phyloP scores from a whole-genome alignment of 2,888 invertebrate species.

The Pogonocherus hispidulus region DNA sequence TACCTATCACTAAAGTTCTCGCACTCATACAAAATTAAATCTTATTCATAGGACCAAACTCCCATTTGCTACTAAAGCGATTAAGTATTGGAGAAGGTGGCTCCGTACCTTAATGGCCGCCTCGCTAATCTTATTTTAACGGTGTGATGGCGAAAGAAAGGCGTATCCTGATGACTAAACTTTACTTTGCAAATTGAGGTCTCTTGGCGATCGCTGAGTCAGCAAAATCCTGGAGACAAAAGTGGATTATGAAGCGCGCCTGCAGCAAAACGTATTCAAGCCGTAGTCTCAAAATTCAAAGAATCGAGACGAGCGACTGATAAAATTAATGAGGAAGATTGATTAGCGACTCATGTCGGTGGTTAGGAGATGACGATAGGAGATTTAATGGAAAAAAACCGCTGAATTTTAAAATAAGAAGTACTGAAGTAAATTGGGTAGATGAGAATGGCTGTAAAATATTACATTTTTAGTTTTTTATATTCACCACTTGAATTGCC shows the following conservation, averaged over 20 bases:
- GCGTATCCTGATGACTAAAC: constrained; percentile 1
- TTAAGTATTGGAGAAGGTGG: too few relatives aligned
- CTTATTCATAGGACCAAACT: too few relatives aligned
- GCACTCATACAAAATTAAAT: too few relatives aligned
- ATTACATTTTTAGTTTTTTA: too few relatives aligned
- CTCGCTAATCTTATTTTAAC: background rate
- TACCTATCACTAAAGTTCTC: too few relatives aligned
- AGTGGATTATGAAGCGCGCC: background rate
- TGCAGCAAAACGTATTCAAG: background rate
- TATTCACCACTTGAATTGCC: too few relatives aligned
- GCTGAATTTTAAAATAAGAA: background rate
- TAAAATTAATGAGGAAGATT: constrained; percentile 3
- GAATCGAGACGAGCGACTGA: background rate
- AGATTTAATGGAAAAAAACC: background rate
- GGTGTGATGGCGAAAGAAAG: background rate
- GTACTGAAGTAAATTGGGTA: background rate
- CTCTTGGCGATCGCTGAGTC: background rate
- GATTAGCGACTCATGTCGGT: background rate
- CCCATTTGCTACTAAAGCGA: too few relatives aligned
- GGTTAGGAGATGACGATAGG: background rate
- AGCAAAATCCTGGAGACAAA: background rate
- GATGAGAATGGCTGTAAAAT: too few relatives aligned
- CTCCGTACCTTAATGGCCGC: background rate
- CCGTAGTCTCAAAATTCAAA: background rate
- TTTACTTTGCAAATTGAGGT: constrained; percentile 2